A percentile compares a stretch with the other conserved stretches of the same genome.
These are phyloP conservation scores for Stegastes partitus DNA, from an alignment of 2,113 vertebrate species.

Conservation along the genomic window DNA sequence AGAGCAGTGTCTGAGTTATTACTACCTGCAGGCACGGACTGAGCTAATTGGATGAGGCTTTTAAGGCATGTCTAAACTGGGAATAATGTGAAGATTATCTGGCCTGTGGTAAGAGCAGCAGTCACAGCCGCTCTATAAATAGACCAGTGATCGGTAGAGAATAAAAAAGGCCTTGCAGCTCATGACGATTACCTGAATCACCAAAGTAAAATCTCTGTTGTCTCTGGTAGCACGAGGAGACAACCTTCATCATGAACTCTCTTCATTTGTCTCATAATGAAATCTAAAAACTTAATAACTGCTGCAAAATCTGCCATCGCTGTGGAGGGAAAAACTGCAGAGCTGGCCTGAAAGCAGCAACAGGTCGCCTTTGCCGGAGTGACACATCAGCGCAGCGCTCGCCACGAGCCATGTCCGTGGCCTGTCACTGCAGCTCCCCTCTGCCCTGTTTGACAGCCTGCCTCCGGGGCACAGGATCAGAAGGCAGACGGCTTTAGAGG, in stretches of 20 bases:
- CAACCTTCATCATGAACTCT: neutral
- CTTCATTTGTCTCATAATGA: neutral
- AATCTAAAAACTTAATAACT: neutral
- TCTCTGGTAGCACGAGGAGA: neutral
- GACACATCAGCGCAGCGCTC: slow-evolving; percentile 43
- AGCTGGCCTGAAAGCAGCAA: slow-evolving; percentile 14
- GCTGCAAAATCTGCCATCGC: slow-evolving; percentile 1
- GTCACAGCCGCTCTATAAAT: slow-evolving; percentile 47
- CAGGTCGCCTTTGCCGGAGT: slow-evolving; percentile 25
- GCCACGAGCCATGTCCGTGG: slow-evolving; percentile 7
- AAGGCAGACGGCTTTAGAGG: slow-evolving; percentile 13
- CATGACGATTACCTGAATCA: slow-evolving; percentile 34
- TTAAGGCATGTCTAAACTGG: slow-evolving; percentile 50
- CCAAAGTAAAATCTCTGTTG: neutral
- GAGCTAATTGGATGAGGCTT: slow-evolving; percentile 66
- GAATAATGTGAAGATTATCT: slow-evolving; percentile 65
- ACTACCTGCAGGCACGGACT: slow-evolving; percentile 34
- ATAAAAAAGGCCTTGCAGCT: slow-evolving; percentile 1
- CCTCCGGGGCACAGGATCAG: slow-evolving; percentile 23
- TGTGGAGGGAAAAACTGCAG: neutral
- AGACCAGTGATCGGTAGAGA: slow-evolving; percentile 21
- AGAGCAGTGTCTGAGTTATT: slow-evolving; percentile 18
- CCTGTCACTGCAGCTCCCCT: slow-evolving; percentile 51
- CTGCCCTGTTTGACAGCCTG: slow-evolving; percentile 37
- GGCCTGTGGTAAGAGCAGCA: slow-evolving; percentile 24